Percentiles rank a stretch among this genome's conserved stretches.
phyloP scores from a whole-genome alignment of 2,888 invertebrate species.

The Amphiduros pacificus region DNA sequence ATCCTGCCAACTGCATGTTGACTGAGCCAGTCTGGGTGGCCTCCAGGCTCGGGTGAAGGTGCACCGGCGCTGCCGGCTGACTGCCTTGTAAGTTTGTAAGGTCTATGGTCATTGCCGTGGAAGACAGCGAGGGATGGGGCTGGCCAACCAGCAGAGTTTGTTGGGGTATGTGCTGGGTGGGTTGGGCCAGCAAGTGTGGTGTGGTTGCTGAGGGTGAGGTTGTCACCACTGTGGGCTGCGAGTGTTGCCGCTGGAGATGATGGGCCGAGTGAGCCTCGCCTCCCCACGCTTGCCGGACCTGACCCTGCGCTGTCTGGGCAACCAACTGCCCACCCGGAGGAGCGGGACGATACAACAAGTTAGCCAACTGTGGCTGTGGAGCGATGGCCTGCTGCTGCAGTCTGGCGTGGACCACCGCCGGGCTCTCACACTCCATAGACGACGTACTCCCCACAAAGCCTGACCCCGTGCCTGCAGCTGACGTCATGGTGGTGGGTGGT shows the following conservation, averaged over 20 bases:
- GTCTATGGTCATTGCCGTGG: constrained; percentile 15
- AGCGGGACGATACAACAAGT: too few relatives aligned
- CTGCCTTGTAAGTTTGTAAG: too few relatives aligned
- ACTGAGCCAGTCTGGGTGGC: constrained; percentile 59
- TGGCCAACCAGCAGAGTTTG: constrained; percentile 34
- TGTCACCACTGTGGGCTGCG: constrained; percentile 18
- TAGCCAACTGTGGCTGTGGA: constrained; percentile 37
- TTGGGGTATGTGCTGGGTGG: constrained; percentile 22
- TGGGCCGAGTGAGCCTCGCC: constrained; percentile 9
- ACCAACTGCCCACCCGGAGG: too few relatives aligned
- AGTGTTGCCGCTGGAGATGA: constrained; percentile 25
- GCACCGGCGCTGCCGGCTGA: constrained; percentile 2
- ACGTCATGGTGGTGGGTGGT: constrained; percentile 13
- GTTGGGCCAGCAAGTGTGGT: background rate
- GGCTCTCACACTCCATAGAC: constrained; percentile 77
- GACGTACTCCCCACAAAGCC: constrained; percentile 18
- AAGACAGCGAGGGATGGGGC: constrained; percentile 30
- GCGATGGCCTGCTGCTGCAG: constrained; percentile 42
- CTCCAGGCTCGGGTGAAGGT: constrained; percentile 40
- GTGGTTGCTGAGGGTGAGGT: background rate
- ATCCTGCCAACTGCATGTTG: constrained; percentile 57
- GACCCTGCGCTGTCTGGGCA: background rate
- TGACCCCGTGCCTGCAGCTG: constrained; percentile 24
- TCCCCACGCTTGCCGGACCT: constrained; percentile 7
- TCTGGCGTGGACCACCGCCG: constrained; percentile 18